phyloP scores from a whole-genome alignment of 2,888 invertebrate species.

The Esperia sulphurella region DNA sequence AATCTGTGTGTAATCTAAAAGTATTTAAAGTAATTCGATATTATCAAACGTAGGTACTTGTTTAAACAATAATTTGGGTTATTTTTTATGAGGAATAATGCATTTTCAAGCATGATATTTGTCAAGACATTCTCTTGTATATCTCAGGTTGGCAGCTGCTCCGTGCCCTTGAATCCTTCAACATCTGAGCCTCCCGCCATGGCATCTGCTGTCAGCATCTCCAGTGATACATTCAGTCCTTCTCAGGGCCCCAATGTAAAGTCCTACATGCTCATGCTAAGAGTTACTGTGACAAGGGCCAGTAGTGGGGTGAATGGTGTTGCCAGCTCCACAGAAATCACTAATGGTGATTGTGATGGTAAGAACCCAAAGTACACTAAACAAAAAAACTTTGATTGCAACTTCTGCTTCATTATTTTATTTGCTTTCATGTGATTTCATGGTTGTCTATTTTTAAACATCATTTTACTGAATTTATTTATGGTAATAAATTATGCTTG shows the following conservation, averaged over 20 bases:
- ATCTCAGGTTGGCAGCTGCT: slow-evolving; percentile 82
- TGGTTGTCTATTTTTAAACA: too few relatives aligned
- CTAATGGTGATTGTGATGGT: slow-evolving; percentile 75
- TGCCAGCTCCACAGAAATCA: slow-evolving; percentile 65
- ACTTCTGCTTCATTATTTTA: too few relatives aligned
- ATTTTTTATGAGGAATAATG: too few relatives aligned
- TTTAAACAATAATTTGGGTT: too few relatives aligned
- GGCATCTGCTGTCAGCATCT: slow-evolving; percentile 90
- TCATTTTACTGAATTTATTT: too few relatives aligned
- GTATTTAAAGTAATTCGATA: too few relatives aligned
- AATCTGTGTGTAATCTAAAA: too few relatives aligned
- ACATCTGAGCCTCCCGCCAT: slow-evolving; percentile 81
- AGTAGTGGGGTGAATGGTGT: slow-evolving; percentile 38
- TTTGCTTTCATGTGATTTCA: too few relatives aligned
- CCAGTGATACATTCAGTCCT: slow-evolving; percentile 90
- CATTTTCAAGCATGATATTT: too few relatives aligned
- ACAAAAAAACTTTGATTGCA: slow-evolving; percentile 12
- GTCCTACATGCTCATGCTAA: slow-evolving; percentile 88
- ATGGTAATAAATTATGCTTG: too few relatives aligned
- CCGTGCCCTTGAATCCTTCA: slow-evolving; percentile 87
- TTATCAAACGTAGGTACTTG: too few relatives aligned
- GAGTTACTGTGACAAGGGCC: slow-evolving; percentile 79
- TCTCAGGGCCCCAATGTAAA: slow-evolving; percentile 89
- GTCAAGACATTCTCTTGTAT: too few relatives aligned
- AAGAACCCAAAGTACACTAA: slow-evolving; percentile 12